Base-by-base conservation (phyloP, 2,888 invertebrate genomes). In the Scotopteryx bipunctaria region DNA sequence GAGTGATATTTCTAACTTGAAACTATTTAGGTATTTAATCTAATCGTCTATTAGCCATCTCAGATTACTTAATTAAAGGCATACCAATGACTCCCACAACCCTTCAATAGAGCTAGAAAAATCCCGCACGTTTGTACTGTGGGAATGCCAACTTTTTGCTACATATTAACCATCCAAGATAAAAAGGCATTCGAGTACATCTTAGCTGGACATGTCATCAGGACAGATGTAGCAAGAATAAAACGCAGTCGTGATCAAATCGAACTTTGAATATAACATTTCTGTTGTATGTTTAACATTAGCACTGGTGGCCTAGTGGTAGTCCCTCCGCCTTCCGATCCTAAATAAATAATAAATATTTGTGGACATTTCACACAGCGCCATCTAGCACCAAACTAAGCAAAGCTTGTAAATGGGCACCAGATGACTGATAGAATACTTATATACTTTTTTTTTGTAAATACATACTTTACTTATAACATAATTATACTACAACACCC, bases 91-190 rank as follows among this genome's bases (percentile, higher is more conserved):
- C 69, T 76, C 73, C 59, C 69, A 66, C 69, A 73, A 63, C 69
- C 69, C 72, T 73, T 54, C 57, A 48, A 46, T 41, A 47, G 45
- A 32, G 55, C 32, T 40, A 23, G 67, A 79, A 83, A 83, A 87
- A 86, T 73, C 31, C 5, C 42, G 31, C 31, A 29, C 60, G 60
- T 62, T 59, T 63, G 58, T 64, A 67, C 77, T 83, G 84, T 86
- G 87, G 82, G 87, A 88, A 87, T 87, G 79, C 71, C 73, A 59
- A 71, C 78, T 86, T 86, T 85, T 87, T 85, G 76, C 80, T 69
- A 59, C 64, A 61, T 66, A 75, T 73, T 74, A 78, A 67, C 74
- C 69, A 65, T 62, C 68, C 59, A 45, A 44, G 55, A 58, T 60
- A 58, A 71, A 71, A 64, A 69, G 63, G 68, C 61, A 59, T 63